These are phyloP conservation scores for Dermolepida albohirtum DNA, from an alignment of 2,888 invertebrate genomes.

Conservation along the genomic window DNA sequence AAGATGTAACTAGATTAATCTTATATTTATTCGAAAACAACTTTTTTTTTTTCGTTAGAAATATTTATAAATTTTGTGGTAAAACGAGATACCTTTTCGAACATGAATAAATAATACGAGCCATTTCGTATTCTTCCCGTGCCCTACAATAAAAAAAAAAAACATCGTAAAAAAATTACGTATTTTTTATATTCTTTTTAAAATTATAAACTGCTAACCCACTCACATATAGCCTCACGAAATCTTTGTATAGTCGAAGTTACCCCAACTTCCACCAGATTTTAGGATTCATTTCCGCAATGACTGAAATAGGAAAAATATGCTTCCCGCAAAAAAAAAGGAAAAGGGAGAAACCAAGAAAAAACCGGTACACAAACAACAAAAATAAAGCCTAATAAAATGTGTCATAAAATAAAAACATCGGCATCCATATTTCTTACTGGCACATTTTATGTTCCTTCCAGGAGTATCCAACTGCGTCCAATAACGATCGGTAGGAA, in stretches of 20 bases:
- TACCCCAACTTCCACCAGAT: slow-evolving; percentile 10
- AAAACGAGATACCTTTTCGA: too few species aligned
- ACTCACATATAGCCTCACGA: not conserved
- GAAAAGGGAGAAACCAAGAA: not conserved
- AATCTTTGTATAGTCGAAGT: slow-evolving; percentile 1
- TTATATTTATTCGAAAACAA: too few species aligned
- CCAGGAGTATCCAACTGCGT: slow-evolving; percentile 34
- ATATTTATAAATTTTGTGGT: too few species aligned
- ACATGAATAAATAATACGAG: too few species aligned
- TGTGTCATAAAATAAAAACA: slow-evolving; percentile 41
- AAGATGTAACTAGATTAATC: too few species aligned
- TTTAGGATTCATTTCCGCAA: slow-evolving; percentile 40
- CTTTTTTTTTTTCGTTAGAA: too few species aligned
- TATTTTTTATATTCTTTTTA: slow-evolving; percentile 8
- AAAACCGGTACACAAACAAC: slow-evolving; percentile 29
- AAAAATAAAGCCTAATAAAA: slow-evolving; percentile 39
- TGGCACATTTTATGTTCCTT: slow-evolving; percentile 32
- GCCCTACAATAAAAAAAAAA: slow-evolving; percentile 5
- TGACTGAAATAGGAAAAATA: slow-evolving; percentile 6
- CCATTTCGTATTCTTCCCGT: too few species aligned
- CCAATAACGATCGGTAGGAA: slow-evolving; percentile 39
- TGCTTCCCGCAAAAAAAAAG: not conserved
- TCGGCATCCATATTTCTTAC: slow-evolving; percentile 38
- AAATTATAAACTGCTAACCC: slow-evolving; percentile 30
- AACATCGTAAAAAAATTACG: slow-evolving; percentile 19